Conservation (phyloP, 2,888 invertebrate species). For the Acanthosepion lycidas region DNA sequence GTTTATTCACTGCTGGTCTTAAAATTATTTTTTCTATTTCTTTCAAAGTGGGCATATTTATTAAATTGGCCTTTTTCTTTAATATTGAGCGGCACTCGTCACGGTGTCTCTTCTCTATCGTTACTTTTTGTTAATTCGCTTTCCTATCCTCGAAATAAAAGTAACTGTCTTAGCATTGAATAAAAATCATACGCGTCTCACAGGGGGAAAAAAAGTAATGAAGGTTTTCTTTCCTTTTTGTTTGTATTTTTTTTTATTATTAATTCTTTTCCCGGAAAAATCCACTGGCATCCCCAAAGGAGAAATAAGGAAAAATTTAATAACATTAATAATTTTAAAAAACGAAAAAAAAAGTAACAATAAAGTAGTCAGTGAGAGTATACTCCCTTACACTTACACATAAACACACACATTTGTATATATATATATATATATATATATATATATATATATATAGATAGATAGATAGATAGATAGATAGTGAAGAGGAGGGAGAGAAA, state of each 20-base stretch:
- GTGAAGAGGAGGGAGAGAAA: neutral
- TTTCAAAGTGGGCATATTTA: neutral
- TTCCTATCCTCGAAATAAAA: neutral
- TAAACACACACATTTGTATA: no score
- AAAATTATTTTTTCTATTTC: neutral
- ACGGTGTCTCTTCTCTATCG: neutral
- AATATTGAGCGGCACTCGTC: neutral
- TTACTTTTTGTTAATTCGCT: neutral
- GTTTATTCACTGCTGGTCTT: neutral
- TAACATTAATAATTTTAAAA: neutral
- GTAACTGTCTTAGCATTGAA: neutral
- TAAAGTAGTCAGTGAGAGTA: no score
- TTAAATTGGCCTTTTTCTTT: neutral
- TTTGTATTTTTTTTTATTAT: neutral
- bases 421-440: no score
- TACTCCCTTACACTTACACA: no score
- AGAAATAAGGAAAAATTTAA: neutral
- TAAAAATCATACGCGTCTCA: neutral
- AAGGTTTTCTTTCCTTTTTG: neutral
- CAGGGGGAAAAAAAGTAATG: neutral
- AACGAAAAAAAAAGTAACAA: neutral
- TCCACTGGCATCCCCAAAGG: no score
- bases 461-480: no score
- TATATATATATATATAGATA: no score
- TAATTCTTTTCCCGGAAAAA: neutral